These are phyloP conservation scores for Drosophila azteca DNA, from an alignment of 1,140 invertebrate genomes.

Conservation along the genomic window DNA sequence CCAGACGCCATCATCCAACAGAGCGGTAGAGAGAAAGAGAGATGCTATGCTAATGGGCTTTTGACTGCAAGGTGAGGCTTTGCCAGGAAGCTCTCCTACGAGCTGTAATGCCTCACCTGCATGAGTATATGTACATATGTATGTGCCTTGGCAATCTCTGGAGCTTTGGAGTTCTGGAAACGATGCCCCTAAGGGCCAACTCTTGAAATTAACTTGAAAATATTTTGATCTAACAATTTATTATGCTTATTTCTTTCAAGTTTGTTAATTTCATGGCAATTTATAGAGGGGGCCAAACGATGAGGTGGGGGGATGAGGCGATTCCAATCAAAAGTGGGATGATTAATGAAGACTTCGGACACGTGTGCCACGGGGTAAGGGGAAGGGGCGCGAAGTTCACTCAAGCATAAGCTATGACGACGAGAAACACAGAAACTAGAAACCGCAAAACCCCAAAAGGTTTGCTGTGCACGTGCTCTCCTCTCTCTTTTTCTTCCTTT, in stretches of 20 bases:
- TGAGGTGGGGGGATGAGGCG: slow-evolving; percentile 13
- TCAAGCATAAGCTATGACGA: slow-evolving; percentile 23
- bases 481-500: slow-evolving; percentile 14
- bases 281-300: slow-evolving; percentile 41
- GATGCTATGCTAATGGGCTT: slow-evolving; percentile 42
- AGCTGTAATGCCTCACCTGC: too few species aligned
- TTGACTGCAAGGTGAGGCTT: slow-evolving; percentile 2
- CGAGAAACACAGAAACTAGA: slow-evolving; percentile 27
- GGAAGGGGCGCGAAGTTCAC: slow-evolving; percentile 24
- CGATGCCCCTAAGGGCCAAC: slow-evolving; percentile 16
- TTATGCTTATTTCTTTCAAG: slow-evolving; percentile 31
- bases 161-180: neutral
- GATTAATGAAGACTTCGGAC: slow-evolving; percentile 42
- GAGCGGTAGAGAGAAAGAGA: neutral
- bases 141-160: too few species aligned
- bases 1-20: slow-evolving; percentile 36
- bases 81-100: too few species aligned
- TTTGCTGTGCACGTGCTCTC: slow-evolving; percentile 38
- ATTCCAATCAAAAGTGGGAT: slow-evolving; percentile 48
- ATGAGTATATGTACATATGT: too few species aligned
- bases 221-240: slow-evolving; percentile 50
- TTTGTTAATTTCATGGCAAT: slow-evolving; percentile 74
- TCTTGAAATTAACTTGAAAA: slow-evolving; percentile 67
- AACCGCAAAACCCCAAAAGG: slow-evolving; percentile 35
- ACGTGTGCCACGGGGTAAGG: slow-evolving; percentile 26